Evolutionary conservation across 2,113 vertebrate species (phyloP).

Genomic region (Progne subis): DNA sequence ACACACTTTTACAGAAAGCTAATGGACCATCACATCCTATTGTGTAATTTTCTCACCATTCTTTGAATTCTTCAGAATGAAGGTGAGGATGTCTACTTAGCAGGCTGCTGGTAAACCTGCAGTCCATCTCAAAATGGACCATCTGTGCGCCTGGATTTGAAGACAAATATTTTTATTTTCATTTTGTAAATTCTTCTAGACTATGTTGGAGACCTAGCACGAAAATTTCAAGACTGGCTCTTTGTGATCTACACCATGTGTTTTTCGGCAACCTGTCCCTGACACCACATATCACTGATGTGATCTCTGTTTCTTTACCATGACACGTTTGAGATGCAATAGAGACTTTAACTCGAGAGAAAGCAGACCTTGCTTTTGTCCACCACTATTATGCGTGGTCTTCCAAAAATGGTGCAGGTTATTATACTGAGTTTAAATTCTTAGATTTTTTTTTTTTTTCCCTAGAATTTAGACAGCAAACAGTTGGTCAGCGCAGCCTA

Average conservation of each 20-base stretch:
- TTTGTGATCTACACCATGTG: accelerated
- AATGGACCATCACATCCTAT: neutral
- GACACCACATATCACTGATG: neutral
- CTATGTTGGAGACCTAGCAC: neutral
- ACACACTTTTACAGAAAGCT: neutral
- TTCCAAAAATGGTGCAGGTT: neutral
- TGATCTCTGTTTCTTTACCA: neutral
- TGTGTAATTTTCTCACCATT: neutral
- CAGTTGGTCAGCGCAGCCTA: neutral
- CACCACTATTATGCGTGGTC: neutral
- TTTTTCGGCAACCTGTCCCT: neutral
- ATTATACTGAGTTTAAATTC: neutral
- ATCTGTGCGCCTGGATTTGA: neutral
- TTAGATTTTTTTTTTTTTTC: neutral
- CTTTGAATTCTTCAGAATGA: neutral
- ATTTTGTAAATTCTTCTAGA: neutral
- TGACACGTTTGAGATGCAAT: neutral
- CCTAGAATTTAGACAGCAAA: neutral
- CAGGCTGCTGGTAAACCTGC: neutral
- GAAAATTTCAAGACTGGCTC: neutral
- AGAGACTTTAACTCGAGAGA: neutral
- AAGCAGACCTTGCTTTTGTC: neutral
- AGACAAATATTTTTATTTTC: neutral
- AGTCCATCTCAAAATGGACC: neutral
- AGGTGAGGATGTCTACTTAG: neutral